Evolutionary conservation across 1,140 invertebrate species (phyloP).

Genomic region (Apocrypta bakeri): DNA sequence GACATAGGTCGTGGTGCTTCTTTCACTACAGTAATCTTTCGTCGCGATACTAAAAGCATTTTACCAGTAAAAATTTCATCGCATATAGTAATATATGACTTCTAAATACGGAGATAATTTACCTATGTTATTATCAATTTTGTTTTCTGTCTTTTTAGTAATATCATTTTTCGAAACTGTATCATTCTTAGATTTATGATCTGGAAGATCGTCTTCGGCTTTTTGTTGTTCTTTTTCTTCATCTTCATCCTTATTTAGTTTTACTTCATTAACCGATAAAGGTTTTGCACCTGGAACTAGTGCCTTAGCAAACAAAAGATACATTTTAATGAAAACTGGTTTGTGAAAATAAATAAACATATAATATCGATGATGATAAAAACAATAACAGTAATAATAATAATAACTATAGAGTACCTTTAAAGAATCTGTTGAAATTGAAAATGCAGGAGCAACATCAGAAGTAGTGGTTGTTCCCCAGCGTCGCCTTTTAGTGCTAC

Average conservation of each 20-base stretch:
- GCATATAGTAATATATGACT: constrained; percentile 16
- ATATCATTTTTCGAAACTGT: constrained; percentile 58
- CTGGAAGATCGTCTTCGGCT: constrained; percentile 62
- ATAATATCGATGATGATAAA: neutral
- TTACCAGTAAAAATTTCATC: neutral
- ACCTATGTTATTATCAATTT: constrained; percentile 71
- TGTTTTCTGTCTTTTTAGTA: constrained; percentile 61
- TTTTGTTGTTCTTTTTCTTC: constrained; percentile 64
- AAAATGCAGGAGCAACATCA: constrained; percentile 68
- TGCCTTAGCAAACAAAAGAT: constrained; percentile 64
- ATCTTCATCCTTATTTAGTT: constrained; percentile 71
- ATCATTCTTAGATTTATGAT: constrained; percentile 63
- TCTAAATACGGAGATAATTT: constrained; percentile 41
- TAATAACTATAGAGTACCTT: constrained; percentile 65
- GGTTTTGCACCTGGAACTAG: constrained; percentile 77
- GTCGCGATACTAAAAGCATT: constrained; percentile 60
- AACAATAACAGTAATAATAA: constrained; percentile 19
- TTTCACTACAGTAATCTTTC: constrained; percentile 84
- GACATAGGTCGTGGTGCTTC: constrained; percentile 78
- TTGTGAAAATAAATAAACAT: neutral
- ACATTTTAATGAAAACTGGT: neutral
- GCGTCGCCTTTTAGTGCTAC: constrained; percentile 69
- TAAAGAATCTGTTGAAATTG: constrained; percentile 74
- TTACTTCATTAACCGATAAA: constrained; percentile 73
- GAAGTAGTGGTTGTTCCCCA: constrained; percentile 69